A percentile compares a stretch with the other conserved stretches of the same genome.
Conservation (phyloP, 2,888 invertebrate species). For the Teleogryllus oceanicus region DNA sequence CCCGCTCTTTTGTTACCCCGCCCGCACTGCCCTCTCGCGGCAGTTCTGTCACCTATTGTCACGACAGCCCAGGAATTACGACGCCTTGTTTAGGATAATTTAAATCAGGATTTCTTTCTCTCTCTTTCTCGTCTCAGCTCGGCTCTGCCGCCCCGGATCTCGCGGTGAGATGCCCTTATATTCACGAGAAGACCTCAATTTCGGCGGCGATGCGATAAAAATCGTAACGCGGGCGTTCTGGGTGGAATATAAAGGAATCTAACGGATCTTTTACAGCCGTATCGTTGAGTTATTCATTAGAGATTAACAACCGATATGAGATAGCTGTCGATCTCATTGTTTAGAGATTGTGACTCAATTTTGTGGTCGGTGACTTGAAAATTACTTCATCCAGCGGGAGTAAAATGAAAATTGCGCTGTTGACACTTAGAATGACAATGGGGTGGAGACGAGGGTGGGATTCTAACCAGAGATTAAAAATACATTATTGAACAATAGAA, state of each 20-base stretch:
- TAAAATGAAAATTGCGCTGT: slow-evolving; percentile 11
- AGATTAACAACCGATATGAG: background rate
- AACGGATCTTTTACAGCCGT: background rate
- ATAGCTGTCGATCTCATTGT: slow-evolving; percentile 12
- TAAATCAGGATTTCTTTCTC: background rate
- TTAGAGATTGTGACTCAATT: slow-evolving; percentile 3
- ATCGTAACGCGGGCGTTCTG: background rate
- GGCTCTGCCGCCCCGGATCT: no score
- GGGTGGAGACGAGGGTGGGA: background rate
- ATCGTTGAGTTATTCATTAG: background rate
- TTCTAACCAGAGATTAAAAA: no score
- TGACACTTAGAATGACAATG: background rate
- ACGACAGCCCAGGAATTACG: background rate
- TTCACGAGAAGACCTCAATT: background rate
- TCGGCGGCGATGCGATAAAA: background rate
- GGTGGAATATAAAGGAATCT: slow-evolving; percentile 5
- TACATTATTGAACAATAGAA: no score
- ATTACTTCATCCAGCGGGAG: background rate
- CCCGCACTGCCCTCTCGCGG: background rate
- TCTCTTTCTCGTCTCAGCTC: background rate
- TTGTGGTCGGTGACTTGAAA: background rate
- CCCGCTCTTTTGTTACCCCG: no score
- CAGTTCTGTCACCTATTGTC: background rate
- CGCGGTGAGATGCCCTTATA: background rate
- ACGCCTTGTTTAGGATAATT: slow-evolving; percentile 3